A percentile compares a stretch with the other conserved stretches of the same genome.
These are phyloP conservation scores for Charina bottae DNA, from an alignment of 2,113 vertebrate genomes.

Conservation along the genomic window DNA sequence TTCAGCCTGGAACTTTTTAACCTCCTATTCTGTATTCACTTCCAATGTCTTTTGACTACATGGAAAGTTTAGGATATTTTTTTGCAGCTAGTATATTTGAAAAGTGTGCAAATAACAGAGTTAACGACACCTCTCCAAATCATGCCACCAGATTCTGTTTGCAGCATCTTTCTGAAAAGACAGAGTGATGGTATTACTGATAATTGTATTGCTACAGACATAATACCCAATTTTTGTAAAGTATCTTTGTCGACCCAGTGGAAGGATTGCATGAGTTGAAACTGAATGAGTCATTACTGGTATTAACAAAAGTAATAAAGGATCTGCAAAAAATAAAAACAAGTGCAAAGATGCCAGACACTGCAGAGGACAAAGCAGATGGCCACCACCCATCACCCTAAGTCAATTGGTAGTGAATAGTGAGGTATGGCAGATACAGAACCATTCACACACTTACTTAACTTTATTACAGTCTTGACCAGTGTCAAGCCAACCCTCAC, in stretches of 20 bases:
- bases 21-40: neutral
- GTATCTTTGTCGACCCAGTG: constrained; percentile 15
- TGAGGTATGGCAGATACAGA: too few species aligned
- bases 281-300: neutral
- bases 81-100: neutral
- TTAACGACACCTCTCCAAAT: neutral
- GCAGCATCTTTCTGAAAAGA: constrained; percentile 21
- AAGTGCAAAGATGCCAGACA: neutral
- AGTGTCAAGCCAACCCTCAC: too few species aligned
- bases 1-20: accelerated
- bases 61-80: neutral
- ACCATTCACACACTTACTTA: too few species aligned
- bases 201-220: constrained; percentile 1
- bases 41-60: constrained; percentile 1
- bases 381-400: too few species aligned
- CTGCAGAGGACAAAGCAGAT: too few species aligned
- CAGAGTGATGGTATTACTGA: neutral
- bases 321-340: neutral
- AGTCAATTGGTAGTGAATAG: too few species aligned
- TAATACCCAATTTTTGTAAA: neutral
- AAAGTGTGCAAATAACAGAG: neutral
- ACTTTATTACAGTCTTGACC: too few species aligned
- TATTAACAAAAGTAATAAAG: neutral
- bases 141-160: neutral
- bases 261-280: neutral